Conservation (phyloP, 2,888 invertebrate genomes). For the Zelleria hepariella region DNA sequence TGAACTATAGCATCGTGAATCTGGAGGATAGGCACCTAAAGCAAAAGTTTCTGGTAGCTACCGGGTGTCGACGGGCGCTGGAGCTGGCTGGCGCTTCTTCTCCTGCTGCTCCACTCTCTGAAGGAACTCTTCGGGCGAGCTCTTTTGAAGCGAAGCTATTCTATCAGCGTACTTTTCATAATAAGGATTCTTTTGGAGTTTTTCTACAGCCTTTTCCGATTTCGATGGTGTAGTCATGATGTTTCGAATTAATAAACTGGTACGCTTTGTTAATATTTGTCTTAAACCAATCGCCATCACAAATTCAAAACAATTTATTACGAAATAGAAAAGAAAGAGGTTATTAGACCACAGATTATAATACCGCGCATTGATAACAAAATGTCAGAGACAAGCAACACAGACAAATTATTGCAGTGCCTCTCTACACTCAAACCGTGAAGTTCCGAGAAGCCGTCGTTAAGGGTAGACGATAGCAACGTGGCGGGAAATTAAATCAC, state of each 20-base stretch:
- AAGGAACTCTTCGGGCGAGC: conserved; percentile 82
- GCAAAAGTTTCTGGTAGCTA: conserved; percentile 15
- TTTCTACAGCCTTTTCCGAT: conserved; percentile 65
- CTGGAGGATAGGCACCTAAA: neutral
- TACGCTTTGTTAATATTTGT: neutral
- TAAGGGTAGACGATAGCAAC: too few species aligned
- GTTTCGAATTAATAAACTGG: neutral
- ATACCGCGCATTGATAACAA: too few species aligned
- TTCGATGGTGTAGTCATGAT: conserved; percentile 49
- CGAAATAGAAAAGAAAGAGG: too few species aligned
- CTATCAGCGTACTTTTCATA: conserved; percentile 86
- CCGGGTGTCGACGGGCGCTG: conserved; percentile 50
- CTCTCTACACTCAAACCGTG: too few species aligned
- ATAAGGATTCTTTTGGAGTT: conserved; percentile 79
- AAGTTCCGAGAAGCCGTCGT: too few species aligned
- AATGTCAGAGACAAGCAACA: too few species aligned
- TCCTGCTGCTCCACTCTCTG: conserved; percentile 72
- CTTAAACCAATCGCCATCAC: neutral
- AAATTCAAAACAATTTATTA: too few species aligned
- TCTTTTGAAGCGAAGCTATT: conserved; percentile 80
- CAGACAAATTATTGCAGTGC: too few species aligned
- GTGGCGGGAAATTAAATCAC: too few species aligned
- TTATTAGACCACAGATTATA: too few species aligned
- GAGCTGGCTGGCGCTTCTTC: conserved; percentile 40
- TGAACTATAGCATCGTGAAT: too few species aligned